A percentile compares a stretch with the other conserved stretches of the same genome.
These are phyloP conservation scores for Saccostrea echinata DNA, from an alignment of 1,140 invertebrate species.

Conservation along the genomic window DNA sequence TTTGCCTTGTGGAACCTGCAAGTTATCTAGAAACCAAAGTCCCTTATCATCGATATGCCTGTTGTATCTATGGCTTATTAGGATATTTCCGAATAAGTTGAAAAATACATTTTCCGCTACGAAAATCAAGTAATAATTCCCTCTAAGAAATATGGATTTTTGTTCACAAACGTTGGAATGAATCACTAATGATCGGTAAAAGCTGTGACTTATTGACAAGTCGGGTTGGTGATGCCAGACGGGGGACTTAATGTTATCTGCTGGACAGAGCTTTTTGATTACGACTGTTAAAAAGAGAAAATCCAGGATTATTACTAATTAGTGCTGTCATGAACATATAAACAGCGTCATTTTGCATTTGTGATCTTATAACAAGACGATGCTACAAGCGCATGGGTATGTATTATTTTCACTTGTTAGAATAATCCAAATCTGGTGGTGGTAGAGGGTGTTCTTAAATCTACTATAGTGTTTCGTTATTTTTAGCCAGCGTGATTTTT, in stretches of 20 bases:
- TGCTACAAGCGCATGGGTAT: background rate
- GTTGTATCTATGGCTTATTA: background rate
- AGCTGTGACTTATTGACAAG: slow-evolving; percentile 12
- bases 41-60: background rate
- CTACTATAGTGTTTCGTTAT: too few species aligned
- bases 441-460: too few species aligned
- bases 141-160: slow-evolving; percentile 20
- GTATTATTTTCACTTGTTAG: background rate
- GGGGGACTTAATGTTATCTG: background rate
- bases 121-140: background rate
- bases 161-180: background rate
- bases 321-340: background rate
- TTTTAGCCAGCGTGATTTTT: too few species aligned
- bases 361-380: background rate
- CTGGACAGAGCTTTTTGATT: background rate
- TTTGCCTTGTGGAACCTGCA: too few species aligned
- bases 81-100: background rate
- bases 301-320: background rate
- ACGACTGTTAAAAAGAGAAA: background rate
- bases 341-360: background rate
- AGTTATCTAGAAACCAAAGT: background rate
- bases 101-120: slow-evolving; percentile 8
- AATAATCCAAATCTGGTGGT: too few species aligned
- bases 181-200: background rate
- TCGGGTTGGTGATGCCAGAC: background rate